Conservation (phyloP, 2,113 vertebrate genomes). For the Embiotoca jacksoni region DNA sequence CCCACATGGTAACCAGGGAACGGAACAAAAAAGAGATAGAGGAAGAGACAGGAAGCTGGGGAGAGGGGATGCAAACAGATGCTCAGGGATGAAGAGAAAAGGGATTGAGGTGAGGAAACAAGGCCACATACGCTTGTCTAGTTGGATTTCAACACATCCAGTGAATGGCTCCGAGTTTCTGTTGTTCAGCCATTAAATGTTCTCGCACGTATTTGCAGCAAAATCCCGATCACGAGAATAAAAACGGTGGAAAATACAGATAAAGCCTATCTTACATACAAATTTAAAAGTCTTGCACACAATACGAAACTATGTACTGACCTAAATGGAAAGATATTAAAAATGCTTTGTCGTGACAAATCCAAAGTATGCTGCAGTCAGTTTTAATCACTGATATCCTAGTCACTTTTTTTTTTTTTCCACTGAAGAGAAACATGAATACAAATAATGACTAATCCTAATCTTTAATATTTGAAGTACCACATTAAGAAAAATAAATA, state of each 20-base stretch:
- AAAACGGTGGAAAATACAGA: neutral
- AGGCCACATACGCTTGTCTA: constrained; percentile 44
- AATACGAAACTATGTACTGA: neutral
- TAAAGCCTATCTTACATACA: neutral
- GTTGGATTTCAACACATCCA: constrained; percentile 47
- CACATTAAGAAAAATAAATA: too few species aligned
- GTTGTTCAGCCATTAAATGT: constrained; percentile 24
- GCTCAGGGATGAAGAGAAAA: constrained; percentile 47
- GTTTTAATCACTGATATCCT: too few species aligned
- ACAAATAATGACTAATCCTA: too few species aligned
- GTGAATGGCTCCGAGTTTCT: constrained; percentile 34
- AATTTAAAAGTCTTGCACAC: neutral
- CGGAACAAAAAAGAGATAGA: constrained; percentile 23
- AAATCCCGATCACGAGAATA: neutral
- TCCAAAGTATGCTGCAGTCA: too few species aligned
- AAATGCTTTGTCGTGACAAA: too few species aligned
- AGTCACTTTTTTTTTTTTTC: too few species aligned
- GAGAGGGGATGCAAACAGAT: constrained; percentile 59
- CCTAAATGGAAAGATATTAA: neutral
- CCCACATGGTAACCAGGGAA: constrained; percentile 66
- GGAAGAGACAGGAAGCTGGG: constrained; percentile 26
- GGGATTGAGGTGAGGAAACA: constrained; percentile 45
- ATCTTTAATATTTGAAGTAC: too few species aligned
- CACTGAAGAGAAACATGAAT: too few species aligned
- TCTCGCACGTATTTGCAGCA: constrained; percentile 13